Percentiles rank a stretch among this genome's conserved stretches.
Conservation (phyloP, 2,113 vertebrate species). For the Eudyptes chrysolophus region DNA sequence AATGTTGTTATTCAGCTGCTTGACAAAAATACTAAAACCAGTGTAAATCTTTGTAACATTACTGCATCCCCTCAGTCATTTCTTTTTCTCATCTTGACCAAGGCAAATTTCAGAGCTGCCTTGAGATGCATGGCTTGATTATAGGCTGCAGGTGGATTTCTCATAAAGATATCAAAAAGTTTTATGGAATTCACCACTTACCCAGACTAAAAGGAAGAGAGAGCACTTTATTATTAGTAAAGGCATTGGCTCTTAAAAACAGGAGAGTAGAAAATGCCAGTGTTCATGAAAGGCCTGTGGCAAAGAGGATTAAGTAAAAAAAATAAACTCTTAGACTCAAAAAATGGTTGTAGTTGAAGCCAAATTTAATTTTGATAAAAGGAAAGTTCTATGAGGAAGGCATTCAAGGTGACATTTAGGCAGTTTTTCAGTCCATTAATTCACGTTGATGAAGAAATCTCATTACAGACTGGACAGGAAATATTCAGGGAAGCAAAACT, state of each 20-base stretch:
- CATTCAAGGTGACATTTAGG: neutral
- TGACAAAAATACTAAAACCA: neutral
- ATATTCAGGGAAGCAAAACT: conserved; percentile 15
- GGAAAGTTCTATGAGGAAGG: neutral
- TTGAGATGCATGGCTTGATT: neutral
- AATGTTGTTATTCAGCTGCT: neutral
- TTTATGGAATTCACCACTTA: neutral
- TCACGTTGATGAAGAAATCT: neutral
- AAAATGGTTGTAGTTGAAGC: neutral
- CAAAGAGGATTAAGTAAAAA: neutral
- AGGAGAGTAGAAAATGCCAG: neutral
- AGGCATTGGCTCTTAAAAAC: neutral
- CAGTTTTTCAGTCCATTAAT: conserved; percentile 22
- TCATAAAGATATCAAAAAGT: neutral
- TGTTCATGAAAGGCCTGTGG: neutral
- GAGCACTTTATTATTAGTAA: neutral
- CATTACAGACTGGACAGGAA: neutral
- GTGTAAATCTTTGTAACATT: neutral
- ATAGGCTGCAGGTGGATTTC: neutral
- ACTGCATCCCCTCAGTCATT: neutral
- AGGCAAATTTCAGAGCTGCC: neutral
- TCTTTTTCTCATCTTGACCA: neutral
- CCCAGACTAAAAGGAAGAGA: neutral
- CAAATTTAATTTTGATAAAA: conserved; percentile 9
- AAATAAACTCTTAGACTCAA: neutral